These are phyloP conservation scores for Proteles cristata DNA, from an alignment of 2,113 vertebrate species.

Conservation along the genomic window DNA sequence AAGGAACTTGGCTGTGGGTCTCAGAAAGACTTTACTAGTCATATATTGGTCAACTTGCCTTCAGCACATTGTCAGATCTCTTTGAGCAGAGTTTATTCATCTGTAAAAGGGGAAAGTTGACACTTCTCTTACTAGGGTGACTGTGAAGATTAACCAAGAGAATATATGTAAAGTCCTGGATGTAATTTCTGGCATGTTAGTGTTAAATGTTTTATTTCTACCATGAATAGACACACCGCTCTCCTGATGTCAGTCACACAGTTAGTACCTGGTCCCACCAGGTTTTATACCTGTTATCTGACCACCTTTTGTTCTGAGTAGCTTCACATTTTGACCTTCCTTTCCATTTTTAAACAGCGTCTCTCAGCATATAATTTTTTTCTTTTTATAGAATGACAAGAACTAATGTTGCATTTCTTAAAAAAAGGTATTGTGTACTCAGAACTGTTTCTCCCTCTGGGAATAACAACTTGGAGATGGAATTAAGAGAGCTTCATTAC, in stretches of 20 bases:
- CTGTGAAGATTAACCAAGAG: background rate
- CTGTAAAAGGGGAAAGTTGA: background rate
- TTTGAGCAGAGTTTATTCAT: background rate
- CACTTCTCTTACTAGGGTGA: background rate
- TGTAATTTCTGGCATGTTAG: background rate
- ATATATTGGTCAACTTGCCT: background rate
- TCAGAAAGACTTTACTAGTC: background rate
- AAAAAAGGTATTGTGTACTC: background rate
- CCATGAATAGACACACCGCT: background rate
- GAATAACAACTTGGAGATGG: slow-evolving; percentile 41
- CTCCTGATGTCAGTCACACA: background rate
- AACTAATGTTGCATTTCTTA: background rate
- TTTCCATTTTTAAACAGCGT: slow-evolving; percentile 10
- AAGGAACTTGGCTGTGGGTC: background rate
- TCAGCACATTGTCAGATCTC: background rate
- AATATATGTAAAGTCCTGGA: background rate
- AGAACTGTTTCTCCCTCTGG: background rate
- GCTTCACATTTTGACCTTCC: background rate
- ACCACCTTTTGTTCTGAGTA: background rate
- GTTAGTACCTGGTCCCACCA: too few relatives aligned
- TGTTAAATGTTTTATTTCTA: background rate
- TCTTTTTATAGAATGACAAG: background rate
- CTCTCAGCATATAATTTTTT: background rate
- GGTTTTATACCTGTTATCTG: background rate
- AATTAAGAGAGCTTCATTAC: slow-evolving; percentile 23